Evolutionary conservation across 53 echinoderm and acorn worm species (phyloP).

Genomic region (Glandiceps talaboti): DNA sequence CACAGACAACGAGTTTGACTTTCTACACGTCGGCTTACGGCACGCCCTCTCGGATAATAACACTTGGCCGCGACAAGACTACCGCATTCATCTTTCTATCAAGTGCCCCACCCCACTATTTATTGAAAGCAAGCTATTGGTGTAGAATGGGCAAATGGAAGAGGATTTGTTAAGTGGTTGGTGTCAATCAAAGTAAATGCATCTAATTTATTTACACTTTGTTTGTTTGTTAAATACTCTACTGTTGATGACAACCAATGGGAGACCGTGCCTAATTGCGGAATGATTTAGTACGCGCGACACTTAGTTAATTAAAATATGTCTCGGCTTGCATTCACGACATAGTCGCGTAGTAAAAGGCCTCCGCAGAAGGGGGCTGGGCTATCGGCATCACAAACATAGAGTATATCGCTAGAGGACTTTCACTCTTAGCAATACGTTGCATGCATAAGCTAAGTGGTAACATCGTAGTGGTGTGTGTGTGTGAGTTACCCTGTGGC

Average conservation of each 20-base stretch:
- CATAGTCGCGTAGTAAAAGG: constrained; percentile 14
- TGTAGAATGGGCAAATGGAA: not conserved
- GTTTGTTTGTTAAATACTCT: not conserved
- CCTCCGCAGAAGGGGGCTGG: not conserved
- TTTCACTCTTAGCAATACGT: not conserved
- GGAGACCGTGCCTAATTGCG: constrained; percentile 17
- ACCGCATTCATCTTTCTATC: not conserved
- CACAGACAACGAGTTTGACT: not conserved
- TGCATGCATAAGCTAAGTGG: not conserved
- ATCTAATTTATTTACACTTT: not conserved
- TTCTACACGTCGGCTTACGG: not conserved
- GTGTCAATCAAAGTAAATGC: not conserved
- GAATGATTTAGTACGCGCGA: constrained; percentile 45
- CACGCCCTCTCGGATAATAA: not conserved
- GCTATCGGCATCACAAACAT: not conserved
- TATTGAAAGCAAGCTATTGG: not conserved
- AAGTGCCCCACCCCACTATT: not conserved
- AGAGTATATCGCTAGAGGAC: not conserved
- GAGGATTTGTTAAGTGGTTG: not conserved
- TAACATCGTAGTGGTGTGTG: not conserved
- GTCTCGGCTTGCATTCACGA: constrained; percentile 63
- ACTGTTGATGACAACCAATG: constrained; percentile 10
- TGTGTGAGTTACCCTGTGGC: not conserved
- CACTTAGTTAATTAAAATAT: constrained; percentile 83
- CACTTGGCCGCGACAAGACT: not conserved